Conservation (phyloP, 1,140 invertebrate species). For the Heterodera carotae region DNA sequence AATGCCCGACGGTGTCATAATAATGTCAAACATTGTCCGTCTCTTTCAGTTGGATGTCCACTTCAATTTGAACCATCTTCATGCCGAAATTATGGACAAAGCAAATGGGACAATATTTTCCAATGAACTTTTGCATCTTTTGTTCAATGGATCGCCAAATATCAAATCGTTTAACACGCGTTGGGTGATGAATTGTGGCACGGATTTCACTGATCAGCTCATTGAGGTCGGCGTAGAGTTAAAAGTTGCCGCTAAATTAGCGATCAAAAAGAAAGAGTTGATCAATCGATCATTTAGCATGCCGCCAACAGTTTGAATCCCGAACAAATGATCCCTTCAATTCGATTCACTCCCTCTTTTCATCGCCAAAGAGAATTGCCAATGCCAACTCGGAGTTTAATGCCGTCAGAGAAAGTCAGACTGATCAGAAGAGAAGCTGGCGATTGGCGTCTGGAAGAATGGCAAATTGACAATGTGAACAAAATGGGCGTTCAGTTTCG, state of each 20-base stretch:
- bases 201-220: constrained; percentile 2
- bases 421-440: background rate
- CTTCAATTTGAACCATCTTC: constrained; percentile 3
- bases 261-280: too few species aligned
- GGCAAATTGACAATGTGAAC: constrained; percentile 7
- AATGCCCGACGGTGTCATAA: too few species aligned
- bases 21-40: too few species aligned
- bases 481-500: background rate
- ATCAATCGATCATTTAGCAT: constrained; percentile 15
- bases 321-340: constrained; percentile 1
- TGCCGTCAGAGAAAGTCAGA: background rate
- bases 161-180: background rate
- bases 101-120: constrained; percentile 6
- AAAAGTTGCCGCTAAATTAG: background rate
- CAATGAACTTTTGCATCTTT: background rate
- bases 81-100: background rate
- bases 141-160: background rate
- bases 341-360: constrained; percentile 6
- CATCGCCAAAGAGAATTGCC: constrained; percentile 11
- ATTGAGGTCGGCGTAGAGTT: background rate
- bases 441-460: constrained; percentile 10
- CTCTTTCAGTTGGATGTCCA: constrained; percentile 7
- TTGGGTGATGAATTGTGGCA: constrained; percentile 8
- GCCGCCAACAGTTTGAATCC: background rate
- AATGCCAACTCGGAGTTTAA: background rate